Evolutionary conservation across 2,113 vertebrate genomes (phyloP).

Genomic region (Nymphicus hollandicus): DNA sequence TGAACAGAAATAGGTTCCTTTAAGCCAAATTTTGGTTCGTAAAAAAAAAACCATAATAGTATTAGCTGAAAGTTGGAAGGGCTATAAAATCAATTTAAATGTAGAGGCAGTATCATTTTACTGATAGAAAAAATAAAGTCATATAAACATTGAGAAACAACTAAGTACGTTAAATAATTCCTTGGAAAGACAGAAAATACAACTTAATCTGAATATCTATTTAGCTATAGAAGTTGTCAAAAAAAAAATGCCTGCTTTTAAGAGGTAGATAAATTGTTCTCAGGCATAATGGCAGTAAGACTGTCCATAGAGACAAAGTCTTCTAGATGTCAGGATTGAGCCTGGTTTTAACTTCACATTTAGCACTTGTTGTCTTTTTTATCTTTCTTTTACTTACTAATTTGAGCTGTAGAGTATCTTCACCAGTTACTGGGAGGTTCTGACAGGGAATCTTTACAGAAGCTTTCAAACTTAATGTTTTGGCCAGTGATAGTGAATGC

Average conservation of each 20-base stretch:
- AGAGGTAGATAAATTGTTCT: not conserved
- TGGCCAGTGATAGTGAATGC: not conserved
- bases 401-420: not conserved
- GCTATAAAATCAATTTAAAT: not conserved
- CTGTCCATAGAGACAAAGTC: not conserved
- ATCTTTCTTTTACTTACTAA: not conserved
- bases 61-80: not conserved
- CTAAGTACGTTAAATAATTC: not conserved
- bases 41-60: not conserved
- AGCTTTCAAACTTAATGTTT: not conserved
- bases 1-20: not conserved
- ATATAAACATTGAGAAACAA: not conserved
- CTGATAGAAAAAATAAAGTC: not conserved
- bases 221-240: not conserved
- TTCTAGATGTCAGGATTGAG: not conserved
- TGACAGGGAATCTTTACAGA: not conserved
- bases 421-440: not conserved
- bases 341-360: not conserved
- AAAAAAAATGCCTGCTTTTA: not conserved
- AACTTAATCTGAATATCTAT: not conserved
- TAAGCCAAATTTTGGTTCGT: not conserved
- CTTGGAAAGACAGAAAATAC: not conserved
- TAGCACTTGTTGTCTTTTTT: not conserved
- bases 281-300: not conserved
- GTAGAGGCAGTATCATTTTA: not conserved